Evolutionary conservation across 2,797 vertebrate genomes (phyloP).

Genomic region (Adrianichthys oophorus): DNA sequence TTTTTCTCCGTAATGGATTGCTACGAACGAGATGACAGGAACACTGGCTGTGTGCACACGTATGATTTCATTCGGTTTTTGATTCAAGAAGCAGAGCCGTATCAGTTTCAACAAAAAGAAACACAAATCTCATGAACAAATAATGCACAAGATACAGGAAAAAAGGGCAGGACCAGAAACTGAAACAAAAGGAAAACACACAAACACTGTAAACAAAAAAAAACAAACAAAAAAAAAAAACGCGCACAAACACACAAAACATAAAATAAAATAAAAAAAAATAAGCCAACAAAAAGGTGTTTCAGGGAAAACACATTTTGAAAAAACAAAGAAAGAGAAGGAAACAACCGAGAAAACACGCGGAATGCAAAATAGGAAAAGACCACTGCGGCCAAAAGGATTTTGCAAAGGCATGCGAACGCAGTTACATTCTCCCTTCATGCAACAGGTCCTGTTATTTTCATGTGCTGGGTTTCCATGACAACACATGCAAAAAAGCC

Average conservation of each 20-base stretch:
- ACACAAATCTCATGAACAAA: constrained; percentile 65
- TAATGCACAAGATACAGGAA: constrained; percentile 67
- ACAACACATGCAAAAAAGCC: constrained; percentile 91
- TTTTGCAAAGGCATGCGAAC: constrained; percentile 89
- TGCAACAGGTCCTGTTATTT: constrained; percentile 90
- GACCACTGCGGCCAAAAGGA: constrained; percentile 66
- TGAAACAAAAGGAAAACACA: constrained; percentile 57
- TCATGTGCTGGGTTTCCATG: constrained; percentile 90
- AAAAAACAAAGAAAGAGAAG: constrained; percentile 49
- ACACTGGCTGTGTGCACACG: constrained; percentile 77
- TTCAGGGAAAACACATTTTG: constrained; percentile 42
- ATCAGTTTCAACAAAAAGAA: constrained; percentile 69
- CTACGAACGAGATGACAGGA: constrained; percentile 77
- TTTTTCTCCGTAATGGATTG: constrained; percentile 55
- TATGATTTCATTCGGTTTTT: constrained; percentile 69
- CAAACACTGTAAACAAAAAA: constrained; percentile 54
- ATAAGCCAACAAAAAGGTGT: constrained; percentile 57
- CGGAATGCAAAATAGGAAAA: constrained; percentile 68
- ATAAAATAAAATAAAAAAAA: constrained; percentile 48
- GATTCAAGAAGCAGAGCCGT: constrained; percentile 81
- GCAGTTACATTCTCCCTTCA: constrained; percentile 95
- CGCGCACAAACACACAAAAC: constrained; percentile 33
- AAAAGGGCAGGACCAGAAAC: constrained; percentile 54
- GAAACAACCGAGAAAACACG: constrained; percentile 55
- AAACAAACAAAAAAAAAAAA: constrained; percentile 49